These are phyloP conservation scores for Valencia hispanica DNA, from an alignment of 2,797 vertebrate species.

Conservation along the genomic window DNA sequence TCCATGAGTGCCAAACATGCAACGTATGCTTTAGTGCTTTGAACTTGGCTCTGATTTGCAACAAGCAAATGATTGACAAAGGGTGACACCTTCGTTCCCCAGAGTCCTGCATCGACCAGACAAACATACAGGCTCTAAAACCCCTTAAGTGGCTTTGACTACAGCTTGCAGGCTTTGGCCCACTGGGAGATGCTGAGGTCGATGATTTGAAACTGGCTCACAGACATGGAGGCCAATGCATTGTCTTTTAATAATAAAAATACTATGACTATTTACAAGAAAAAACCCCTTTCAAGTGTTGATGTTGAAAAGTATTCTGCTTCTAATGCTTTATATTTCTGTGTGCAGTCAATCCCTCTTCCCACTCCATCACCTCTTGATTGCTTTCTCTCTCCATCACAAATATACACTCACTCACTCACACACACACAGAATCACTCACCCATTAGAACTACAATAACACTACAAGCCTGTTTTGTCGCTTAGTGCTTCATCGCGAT, in stretches of 20 bases:
- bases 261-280: constrained; percentile 8
- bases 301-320: constrained; percentile 39
- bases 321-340: constrained; percentile 34
- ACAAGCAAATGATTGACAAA: constrained; percentile 64
- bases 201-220: constrained; percentile 39
- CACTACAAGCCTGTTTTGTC: constrained; percentile 65
- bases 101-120: constrained; percentile 63
- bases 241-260: constrained; percentile 47
- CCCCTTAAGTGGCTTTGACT: constrained; percentile 66
- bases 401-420: constrained; percentile 2
- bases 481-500: constrained; percentile 53
- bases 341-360: constrained; percentile 30
- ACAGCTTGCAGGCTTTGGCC: constrained; percentile 39
- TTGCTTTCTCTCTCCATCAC: constrained; percentile 31
- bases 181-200: constrained; percentile 58
- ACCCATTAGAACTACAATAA: constrained; percentile 61
- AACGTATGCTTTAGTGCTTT: constrained; percentile 14
- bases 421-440: constrained; percentile 10
- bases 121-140: constrained; percentile 67
- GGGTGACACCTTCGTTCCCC: constrained; percentile 59
- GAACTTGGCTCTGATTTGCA: constrained; percentile 38
- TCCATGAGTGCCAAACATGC: constrained; percentile 8
- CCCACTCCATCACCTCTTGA: constrained; percentile 35
- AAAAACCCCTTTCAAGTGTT: constrained; percentile 7
- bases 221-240: constrained; percentile 18